Base-by-base conservation (phyloP, 2,888 invertebrate genomes). In the Athalia circularis region DNA sequence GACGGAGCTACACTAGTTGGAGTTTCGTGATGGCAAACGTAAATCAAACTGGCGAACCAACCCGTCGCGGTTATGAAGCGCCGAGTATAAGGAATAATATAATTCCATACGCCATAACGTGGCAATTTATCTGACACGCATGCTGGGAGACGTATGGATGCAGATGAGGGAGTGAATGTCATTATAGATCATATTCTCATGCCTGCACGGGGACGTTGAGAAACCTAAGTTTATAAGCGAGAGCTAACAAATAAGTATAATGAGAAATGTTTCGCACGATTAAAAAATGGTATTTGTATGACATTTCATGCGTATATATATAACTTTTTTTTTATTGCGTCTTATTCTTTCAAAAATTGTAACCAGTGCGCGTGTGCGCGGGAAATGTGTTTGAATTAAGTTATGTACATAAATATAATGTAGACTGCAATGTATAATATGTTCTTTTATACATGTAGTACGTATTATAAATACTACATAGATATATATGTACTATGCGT, bases 71-170 rank as follows among this genome's bases (percentile, higher is more conserved):
- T 29, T 29, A 29, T 29, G 29, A 29, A 29, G 29, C 29, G 29
- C 29, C 29, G 29, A 29, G 29, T 29, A 29, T 29, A 29, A 29
- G 29, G 29, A 29, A 29, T 29, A 29, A 29, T 29, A 29, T 29
- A 29, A 29, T 29, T 29, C 29, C 29, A 29, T 29, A 29, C 29
- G 29, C 29, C 29, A 9, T 7, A 43, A 11, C 52, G 64, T 43
- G 43, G 15, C 8, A 64, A 43, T 64, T 64, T 64, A 64, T 64
- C 64, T 59, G 59, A 64, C 29, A 64, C 54, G 54, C 54, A 54
- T n/a, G 54, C 54, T 54, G 54, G n/a, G 54, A 54, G 5, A 54
- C 54, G 54, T 54, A 54, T 54, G 54, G 54, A 54, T n/a, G 9
- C 11, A 54, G 54, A 54, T 54, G 54, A 9, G 54, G 54, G 54